Evolutionary conservation across 2,113 vertebrate species (phyloP).

Genomic region (Echinops telfairi): DNA sequence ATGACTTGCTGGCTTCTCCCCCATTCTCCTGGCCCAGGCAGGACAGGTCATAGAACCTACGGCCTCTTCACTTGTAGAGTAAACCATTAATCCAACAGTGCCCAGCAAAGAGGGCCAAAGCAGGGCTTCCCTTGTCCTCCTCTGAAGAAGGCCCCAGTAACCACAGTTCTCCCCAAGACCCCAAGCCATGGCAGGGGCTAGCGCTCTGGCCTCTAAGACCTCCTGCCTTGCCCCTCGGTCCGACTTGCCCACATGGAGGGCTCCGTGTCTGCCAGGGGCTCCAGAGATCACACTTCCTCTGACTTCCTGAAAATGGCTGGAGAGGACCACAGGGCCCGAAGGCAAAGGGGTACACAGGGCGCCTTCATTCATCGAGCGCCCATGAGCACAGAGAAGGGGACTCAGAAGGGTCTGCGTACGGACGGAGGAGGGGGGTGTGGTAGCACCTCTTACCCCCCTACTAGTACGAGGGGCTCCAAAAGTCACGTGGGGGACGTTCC

Average conservation of each 20-base stretch:
- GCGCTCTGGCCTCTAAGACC: neutral
- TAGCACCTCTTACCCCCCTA: neutral
- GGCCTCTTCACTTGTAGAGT: neutral
- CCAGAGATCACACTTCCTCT: neutral
- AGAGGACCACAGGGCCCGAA: neutral
- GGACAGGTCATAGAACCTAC: neutral
- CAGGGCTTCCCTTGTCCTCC: neutral
- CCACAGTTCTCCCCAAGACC: neutral
- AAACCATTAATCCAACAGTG: slow-evolving; percentile 62
- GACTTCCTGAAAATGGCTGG: neutral
- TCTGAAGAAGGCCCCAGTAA: neutral
- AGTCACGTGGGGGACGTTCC: too few relatives aligned
- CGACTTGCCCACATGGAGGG: too few relatives aligned
- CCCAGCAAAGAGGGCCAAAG: neutral
- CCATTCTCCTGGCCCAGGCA: neutral
- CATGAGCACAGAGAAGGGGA: neutral
- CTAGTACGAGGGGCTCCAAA: too few relatives aligned
- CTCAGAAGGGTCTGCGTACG: neutral
- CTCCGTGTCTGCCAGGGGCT: neutral
- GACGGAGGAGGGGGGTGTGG: rapidly evolving
- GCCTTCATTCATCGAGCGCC: neutral
- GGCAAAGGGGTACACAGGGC: neutral
- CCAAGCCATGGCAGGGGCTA: neutral
- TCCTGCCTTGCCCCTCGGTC: neutral
- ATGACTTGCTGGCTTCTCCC: neutral